Conservation (phyloP, 2,888 invertebrate genomes). For the Dolichomitus sp. region DNA sequence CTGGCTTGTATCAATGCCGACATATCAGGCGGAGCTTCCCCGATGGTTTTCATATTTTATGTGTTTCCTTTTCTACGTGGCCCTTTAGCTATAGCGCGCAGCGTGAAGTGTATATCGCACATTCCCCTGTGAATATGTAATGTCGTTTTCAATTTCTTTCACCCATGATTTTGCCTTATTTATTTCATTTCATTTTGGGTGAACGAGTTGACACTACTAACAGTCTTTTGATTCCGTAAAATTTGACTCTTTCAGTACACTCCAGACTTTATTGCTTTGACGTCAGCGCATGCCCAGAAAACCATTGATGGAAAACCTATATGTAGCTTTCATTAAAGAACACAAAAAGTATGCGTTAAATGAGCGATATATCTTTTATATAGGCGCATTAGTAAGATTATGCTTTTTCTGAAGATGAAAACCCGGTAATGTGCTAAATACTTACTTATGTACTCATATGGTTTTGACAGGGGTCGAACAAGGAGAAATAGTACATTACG, state of each 20-base stretch:
- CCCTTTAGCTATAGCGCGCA: constrained; percentile 1
- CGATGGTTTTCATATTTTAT: constrained; percentile 55
- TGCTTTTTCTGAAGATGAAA: too few species aligned
- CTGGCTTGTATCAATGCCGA: constrained; percentile 41
- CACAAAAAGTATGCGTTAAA: too few species aligned
- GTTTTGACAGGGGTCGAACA: too few species aligned
- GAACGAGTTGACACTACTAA: background rate
- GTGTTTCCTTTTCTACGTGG: constrained; percentile 18
- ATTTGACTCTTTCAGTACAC: background rate
- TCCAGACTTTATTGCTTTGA: background rate
- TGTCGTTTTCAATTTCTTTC: background rate
- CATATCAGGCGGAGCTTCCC: constrained; percentile 21
- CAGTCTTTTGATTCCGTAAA: background rate
- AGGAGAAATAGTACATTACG: too few species aligned
- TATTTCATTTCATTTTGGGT: background rate
- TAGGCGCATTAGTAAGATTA: too few species aligned
- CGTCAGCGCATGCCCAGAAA: too few species aligned
- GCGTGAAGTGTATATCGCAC: background rate
- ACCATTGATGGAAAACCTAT: too few species aligned
- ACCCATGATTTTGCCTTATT: background rate
- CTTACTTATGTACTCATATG: too few species aligned
- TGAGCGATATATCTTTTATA: too few species aligned
- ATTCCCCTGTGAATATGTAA: background rate
- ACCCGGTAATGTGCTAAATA: too few species aligned
- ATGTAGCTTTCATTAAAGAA: too few species aligned